A percentile compares a stretch with the other conserved stretches of the same genome.
Evolutionary conservation across 2,113 vertebrate species (phyloP).

Genomic region (Crotophaga sulcirostris): DNA sequence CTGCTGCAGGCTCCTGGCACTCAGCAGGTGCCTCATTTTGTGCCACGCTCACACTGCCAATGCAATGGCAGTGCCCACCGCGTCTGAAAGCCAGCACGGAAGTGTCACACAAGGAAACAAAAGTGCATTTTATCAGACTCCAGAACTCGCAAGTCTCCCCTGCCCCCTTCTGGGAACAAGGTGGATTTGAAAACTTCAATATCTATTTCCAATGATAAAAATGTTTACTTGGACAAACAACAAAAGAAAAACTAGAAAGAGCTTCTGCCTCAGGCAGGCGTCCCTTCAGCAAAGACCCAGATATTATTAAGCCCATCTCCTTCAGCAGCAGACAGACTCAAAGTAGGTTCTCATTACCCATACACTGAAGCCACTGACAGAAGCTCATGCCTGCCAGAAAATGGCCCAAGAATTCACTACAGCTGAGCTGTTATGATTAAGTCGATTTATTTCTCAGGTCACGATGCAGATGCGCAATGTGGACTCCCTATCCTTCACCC

Average conservation of each 20-base stretch:
- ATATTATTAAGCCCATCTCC: background rate
- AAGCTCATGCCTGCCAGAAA: background rate
- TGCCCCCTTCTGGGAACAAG: conserved; percentile 64
- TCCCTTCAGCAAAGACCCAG: background rate
- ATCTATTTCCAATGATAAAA: background rate
- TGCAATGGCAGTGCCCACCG: background rate
- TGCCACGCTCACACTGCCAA: background rate
- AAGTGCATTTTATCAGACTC: background rate
- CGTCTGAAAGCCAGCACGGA: background rate
- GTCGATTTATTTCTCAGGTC: background rate
- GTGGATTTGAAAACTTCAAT: background rate
- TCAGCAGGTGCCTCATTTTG: fast-evolving
- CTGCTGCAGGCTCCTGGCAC: background rate
- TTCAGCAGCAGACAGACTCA: background rate
- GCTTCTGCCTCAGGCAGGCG: background rate
- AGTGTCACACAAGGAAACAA: background rate
- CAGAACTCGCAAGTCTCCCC: conserved; percentile 11
- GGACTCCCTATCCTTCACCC: background rate
- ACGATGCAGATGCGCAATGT: fast-evolving
- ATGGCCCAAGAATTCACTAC: background rate
- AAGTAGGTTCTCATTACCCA: background rate
- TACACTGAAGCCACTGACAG: background rate
- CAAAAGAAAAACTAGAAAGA: background rate
- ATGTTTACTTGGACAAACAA: background rate
- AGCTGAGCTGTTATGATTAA: background rate